A percentile compares a stretch with the other conserved stretches of the same genome.
phyloP scores from a whole-genome alignment of 2,797 vertebrate species.

The Danio albolineatus region DNA sequence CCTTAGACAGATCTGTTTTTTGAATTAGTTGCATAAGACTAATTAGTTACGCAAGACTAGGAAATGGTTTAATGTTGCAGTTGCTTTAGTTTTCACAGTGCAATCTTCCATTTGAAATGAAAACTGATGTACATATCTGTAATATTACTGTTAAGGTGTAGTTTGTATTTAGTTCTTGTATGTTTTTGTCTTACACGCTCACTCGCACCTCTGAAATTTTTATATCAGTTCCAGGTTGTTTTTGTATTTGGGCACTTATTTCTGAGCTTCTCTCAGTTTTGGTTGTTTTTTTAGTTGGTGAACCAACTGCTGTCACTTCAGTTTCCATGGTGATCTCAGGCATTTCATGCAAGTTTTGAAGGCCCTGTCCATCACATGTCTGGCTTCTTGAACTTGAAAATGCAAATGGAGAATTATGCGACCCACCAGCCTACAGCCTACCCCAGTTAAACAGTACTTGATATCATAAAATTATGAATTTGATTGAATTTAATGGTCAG shows the following conservation, averaged over 20 bases:
- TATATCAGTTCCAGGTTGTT: neutral
- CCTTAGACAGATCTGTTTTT: too few species aligned
- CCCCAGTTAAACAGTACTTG: neutral
- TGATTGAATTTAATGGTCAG: neutral
- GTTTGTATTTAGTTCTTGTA: neutral
- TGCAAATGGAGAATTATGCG: neutral
- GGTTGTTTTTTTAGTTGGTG: neutral
- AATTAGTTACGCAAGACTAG: neutral
- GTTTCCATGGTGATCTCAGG: neutral
- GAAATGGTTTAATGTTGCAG: neutral
- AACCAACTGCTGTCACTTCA: neutral
- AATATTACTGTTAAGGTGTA: neutral
- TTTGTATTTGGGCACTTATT: neutral
- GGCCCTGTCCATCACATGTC: neutral
- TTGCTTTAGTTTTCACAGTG: neutral
- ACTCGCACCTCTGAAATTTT: neutral
- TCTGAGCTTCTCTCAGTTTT: neutral
- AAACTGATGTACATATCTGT: neutral
- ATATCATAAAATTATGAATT: neutral
- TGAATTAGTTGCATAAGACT: neutral
- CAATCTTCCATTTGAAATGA: neutral
- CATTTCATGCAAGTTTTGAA: neutral
- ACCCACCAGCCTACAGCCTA: neutral
- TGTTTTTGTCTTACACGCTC: too few species aligned
- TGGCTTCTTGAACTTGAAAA: too few species aligned